Base-by-base conservation (phyloP, 2,888 invertebrate species). In the Napeogenes inachia region DNA sequence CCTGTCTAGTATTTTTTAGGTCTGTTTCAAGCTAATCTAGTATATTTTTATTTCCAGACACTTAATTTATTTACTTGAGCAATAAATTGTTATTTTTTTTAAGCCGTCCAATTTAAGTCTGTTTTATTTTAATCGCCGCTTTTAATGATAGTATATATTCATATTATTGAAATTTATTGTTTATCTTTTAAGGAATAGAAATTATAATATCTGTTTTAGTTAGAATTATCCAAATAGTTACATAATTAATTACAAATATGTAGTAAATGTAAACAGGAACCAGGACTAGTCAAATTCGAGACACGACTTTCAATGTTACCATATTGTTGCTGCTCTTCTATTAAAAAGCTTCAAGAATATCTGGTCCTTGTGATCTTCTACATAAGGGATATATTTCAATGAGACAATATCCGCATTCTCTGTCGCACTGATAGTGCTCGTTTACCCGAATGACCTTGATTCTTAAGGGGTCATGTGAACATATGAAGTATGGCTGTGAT, bases 1-100 rank as follows among this genome's bases (percentile, higher is more conserved):
- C 65, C 64, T 68, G 66, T 59, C 55, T 61, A 56, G 58, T 61
- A 62, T 57, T 64, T 66, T 69, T 65, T 68, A 59, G 61, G 57
- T 55, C 50, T 61, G 62, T 60, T 56, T 56, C 60, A 60, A 63
- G 42, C 46, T 54, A 33, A 33, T 35, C 45, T 60, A 57, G 38
- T 12, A 42, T 33, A 33, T 63, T 63, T 54, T 53, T 46, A 50
- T 6, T 12, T 30, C 5, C 10, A 30, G n/a, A 47, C 21, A n/a
- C n/a, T 21, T n/a, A 50, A 50, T 50, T 12, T 2, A 50, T 50
- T 50, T 30, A 30, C 50, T 30, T 12, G 8, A 10, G 10, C 3
- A 50, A 50, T 50, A 50, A 50, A 50, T 50, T 50, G n/a, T 21
- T 50, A 21, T 21, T 1, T 21, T 1, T 21, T 50, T 50, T 30